Evolutionary conservation across 2,797 vertebrate species (phyloP), one percentile per base, ranked within the genome.

Genomic region (Aeoliscus strigatus): DNA sequence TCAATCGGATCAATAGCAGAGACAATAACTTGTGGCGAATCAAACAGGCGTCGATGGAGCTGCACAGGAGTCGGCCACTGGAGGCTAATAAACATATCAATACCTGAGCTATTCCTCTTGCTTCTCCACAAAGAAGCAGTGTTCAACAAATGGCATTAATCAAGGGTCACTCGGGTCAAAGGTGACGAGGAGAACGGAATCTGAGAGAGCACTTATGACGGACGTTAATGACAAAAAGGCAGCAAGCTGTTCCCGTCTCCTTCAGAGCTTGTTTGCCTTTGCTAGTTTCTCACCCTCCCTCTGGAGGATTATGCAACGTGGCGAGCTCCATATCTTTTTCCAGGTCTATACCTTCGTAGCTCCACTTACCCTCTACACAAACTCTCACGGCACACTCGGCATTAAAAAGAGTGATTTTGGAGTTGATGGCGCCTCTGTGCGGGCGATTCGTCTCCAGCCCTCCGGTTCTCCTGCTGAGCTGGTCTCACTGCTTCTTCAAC

Each of bases 1-100:
- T 79, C 77, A 69, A 74, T 72, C 25, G 14, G 35, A 77, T 84
- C 76, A 75, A 77, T 84, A 70, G 67, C 73, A 65, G 38, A 61
- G 54, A 60, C 52, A 73, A 72, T 69, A 73, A 77, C 18, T 47
- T 56, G 30, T 8, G 8, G 42, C 40, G 52, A 55, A 45, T 55
- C 47, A 37, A 60, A 70, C 48, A 36, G 38, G 42, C 34, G 27
- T 77, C 75, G 49, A 73, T 75, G 72, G 35, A 23, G 14, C 27
- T 51, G 48, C 40, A 31, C 46, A 45, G 21, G 27, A 26, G 37
- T 2, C 14, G 52, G 40, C 24, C 48, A 33, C 3, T 14, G 8
- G 46, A 54, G 53, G 47, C 57, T 65, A 60, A 68, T 69, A 74
- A 52, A 66, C 70, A 73, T 69, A 70, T 77, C 75, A 77, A 75